These are phyloP conservation scores for Spodoptera littoralis DNA, from an alignment of 2,888 invertebrate genomes.

Conservation along the genomic window DNA sequence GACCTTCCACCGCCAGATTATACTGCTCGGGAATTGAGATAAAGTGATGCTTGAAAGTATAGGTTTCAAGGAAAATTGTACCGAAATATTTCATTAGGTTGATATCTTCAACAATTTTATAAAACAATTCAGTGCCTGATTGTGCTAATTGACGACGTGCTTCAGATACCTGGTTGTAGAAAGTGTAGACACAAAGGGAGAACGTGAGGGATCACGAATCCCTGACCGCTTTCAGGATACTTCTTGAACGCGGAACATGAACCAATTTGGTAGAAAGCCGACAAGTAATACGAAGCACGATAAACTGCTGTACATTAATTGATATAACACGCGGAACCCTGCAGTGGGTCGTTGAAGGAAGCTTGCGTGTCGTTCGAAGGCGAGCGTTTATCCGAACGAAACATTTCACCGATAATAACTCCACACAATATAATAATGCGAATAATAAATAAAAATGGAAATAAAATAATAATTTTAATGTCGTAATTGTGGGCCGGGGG, in stretches of 20 bases:
- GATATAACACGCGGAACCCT: slow-evolving; percentile 70
- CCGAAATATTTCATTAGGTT: slow-evolving; percentile 17
- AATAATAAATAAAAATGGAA: slow-evolving; percentile 89
- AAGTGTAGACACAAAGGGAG: slow-evolving; percentile 14
- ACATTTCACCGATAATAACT: slow-evolving; percentile 89
- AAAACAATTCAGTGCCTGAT: neutral
- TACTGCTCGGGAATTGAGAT: slow-evolving; percentile 22
- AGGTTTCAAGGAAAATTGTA: slow-evolving; percentile 12
- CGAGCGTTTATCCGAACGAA: slow-evolving; percentile 88
- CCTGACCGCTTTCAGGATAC: slow-evolving; percentile 10
- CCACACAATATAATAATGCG: slow-evolving; percentile 89
- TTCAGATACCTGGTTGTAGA: neutral
- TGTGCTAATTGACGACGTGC: neutral
- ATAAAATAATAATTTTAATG: slow-evolving; percentile 89
- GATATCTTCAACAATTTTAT: slow-evolving; percentile 14
- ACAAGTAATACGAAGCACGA: slow-evolving; percentile 20
- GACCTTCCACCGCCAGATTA: slow-evolving; percentile 22
- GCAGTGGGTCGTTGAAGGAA: slow-evolving; percentile 66
- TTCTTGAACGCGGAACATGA: slow-evolving; percentile 9
- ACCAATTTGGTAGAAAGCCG: slow-evolving; percentile 20
- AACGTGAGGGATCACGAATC: slow-evolving; percentile 2
- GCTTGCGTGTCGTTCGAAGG: slow-evolving; percentile 82
- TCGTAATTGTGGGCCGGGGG: slow-evolving; percentile 87
- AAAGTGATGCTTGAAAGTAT: slow-evolving; percentile 18
- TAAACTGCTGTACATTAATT: slow-evolving; percentile 39